Conservation (phyloP, 2,797 vertebrate genomes). For the Geotrypetes seraphini region DNA sequence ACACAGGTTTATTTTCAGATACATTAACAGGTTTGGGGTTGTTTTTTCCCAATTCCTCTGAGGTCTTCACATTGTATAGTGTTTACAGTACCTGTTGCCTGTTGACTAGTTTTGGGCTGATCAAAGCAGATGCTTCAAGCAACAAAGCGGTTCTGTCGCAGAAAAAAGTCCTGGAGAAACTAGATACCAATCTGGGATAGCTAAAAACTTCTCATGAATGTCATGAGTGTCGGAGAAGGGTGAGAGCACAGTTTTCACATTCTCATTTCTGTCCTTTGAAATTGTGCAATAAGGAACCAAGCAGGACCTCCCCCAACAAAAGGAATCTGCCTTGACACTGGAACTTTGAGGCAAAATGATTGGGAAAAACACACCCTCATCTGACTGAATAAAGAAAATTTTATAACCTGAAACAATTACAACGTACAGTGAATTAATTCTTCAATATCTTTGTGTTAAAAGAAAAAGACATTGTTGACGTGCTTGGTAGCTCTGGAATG, state of each 20-base stretch:
- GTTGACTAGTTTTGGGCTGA: too few species aligned
- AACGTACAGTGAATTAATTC: neutral
- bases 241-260: constrained; percentile 11
- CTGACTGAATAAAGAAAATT: neutral
- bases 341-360: constrained; percentile 17
- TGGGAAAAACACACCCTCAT: neutral
- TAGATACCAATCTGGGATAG: too few species aligned
- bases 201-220: constrained; percentile 16
- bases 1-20: too few species aligned
- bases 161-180: too few species aligned
- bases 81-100: too few species aligned
- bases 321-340: constrained; percentile 16
- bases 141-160: too few species aligned
- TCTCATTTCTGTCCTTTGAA: constrained; percentile 4
- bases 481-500: constrained; percentile 5
- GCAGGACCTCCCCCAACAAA: constrained; percentile 9
- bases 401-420: neutral
- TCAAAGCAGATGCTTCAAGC: too few species aligned
- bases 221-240: constrained; percentile 11
- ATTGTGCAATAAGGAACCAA: constrained; percentile 17
- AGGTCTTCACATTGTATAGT: too few species aligned
- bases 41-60: too few species aligned
- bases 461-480: too few species aligned
- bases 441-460: too few species aligned
- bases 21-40: too few species aligned